Conservation (phyloP, 2,888 invertebrate genomes). For the Apodemia zela region DNA sequence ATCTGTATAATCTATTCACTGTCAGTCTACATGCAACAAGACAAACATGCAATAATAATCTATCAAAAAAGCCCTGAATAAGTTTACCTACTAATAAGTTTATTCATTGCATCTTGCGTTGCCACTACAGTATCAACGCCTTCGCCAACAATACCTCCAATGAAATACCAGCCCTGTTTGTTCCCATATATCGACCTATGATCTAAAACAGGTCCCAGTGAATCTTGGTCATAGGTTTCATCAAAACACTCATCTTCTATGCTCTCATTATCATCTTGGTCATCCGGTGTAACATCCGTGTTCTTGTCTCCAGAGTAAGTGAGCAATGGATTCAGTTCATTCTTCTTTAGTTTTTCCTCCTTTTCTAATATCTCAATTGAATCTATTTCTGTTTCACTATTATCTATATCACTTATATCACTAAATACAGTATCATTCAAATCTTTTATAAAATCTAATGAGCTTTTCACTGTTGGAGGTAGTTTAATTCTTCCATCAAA, state of each 20-base stretch:
- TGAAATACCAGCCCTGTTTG: conserved; percentile 91
- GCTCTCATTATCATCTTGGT: conserved; percentile 53
- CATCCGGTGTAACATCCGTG: conserved; percentile 41
- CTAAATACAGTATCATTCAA: conserved; percentile 83
- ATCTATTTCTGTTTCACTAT: conserved; percentile 82
- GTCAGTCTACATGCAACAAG: conserved; percentile 21
- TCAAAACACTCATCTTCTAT: conserved; percentile 66
- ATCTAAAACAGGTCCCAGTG: conserved; percentile 81
- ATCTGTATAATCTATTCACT: conserved; percentile 20
- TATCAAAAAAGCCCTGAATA: conserved; percentile 46
- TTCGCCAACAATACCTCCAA: conserved; percentile 89
- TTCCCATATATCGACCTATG: conserved; percentile 83
- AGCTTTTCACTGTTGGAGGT: conserved; percentile 76
- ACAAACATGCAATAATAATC: conserved; percentile 25
- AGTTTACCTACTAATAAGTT: conserved; percentile 89
- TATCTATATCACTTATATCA: conserved; percentile 83
- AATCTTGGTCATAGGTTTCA: conserved; percentile 68
- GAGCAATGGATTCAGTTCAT: conserved; percentile 66
- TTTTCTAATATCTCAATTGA: conserved; percentile 78
- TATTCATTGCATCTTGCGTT: conserved; percentile 85
- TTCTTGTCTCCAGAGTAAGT: conserved; percentile 53
- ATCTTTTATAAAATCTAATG: conserved; percentile 82
- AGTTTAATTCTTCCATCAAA: conserved; percentile 54
- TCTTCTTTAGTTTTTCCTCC: conserved; percentile 65
- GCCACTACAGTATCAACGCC: conserved; percentile 83